phyloP scores from a whole-genome alignment of 2,113 vertebrate species.

The Triplophysa siluroides region DNA sequence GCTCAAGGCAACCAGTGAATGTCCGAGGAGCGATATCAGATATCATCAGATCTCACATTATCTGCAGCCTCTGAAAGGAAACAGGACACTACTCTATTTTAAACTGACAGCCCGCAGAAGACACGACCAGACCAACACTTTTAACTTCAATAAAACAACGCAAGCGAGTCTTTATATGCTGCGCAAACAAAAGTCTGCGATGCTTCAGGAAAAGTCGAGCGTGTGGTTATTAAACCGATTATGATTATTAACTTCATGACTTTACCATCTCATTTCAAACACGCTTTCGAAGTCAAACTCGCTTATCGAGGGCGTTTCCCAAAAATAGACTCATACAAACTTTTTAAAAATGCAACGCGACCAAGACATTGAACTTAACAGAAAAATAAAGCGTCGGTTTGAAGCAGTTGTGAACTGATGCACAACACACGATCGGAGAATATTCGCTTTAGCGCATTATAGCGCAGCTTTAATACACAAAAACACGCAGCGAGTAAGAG shows the following conservation, averaged over 20 bases:
- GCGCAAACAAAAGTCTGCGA: neutral
- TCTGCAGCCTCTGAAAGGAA: conserved; percentile 16
- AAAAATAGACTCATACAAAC: neutral
- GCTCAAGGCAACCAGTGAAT: neutral
- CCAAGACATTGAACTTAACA: neutral
- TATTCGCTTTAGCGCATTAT: neutral
- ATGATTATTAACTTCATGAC: neutral
- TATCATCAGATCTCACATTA: conserved; percentile 1
- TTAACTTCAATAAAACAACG: neutral
- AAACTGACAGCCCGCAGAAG: conserved; percentile 10
- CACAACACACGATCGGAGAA: neutral
- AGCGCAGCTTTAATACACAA: neutral
- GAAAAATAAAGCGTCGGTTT: no score
- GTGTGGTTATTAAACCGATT: no score
- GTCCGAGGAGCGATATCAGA: neutral
- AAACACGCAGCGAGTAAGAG: no score
- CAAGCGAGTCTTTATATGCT: neutral
- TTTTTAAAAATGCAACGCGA: neutral
- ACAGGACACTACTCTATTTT: conserved; percentile 48
- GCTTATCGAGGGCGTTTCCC: neutral
- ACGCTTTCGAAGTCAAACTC: neutral
- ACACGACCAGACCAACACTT: neutral
- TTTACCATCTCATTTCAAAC: neutral
- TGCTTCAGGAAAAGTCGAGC: neutral
- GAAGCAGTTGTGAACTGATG: neutral